Evolutionary conservation across 1,140 invertebrate species (phyloP).

Genomic region (Reticulitermes speratus): DNA sequence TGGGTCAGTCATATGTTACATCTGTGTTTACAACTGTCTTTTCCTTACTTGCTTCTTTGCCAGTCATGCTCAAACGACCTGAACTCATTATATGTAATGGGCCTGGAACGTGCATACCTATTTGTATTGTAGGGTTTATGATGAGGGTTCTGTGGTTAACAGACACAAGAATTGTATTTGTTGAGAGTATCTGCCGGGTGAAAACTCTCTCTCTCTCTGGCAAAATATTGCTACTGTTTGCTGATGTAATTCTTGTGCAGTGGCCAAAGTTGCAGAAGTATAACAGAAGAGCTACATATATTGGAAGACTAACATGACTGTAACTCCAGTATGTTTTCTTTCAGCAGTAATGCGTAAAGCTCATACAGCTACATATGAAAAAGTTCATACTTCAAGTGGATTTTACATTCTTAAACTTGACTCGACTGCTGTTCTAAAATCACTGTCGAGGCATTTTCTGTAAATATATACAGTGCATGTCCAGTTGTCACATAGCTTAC

Average conservation of each 20-base stretch:
- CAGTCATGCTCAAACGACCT: conserved; percentile 70
- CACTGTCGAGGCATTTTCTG: too few species aligned
- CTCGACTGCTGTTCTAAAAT: too few species aligned
- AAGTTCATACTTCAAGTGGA: too few species aligned
- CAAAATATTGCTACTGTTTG: conserved; percentile 79
- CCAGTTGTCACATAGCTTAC: too few species aligned
- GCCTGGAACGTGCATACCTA: conserved; percentile 91
- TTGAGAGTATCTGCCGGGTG: conserved; percentile 94
- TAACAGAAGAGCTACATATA: conserved; percentile 61
- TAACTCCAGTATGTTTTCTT: too few species aligned
- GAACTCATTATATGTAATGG: conserved; percentile 89
- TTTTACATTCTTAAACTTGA: too few species aligned
- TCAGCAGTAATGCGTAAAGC: too few species aligned
- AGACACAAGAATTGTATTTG: conserved; percentile 78
- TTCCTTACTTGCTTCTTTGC: conserved; percentile 66
- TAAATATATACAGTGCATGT: too few species aligned
- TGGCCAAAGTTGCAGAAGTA: conserved; percentile 71
- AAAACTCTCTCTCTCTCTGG: conserved; percentile 84
- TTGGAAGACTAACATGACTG: conserved; percentile 58
- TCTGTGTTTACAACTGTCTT: conserved; percentile 75
- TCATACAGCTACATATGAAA: too few species aligned
- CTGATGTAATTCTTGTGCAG: conserved; percentile 86
- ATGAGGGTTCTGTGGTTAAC: conserved; percentile 64
- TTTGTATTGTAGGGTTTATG: conserved; percentile 72
- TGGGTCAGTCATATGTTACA: conserved; percentile 81